Conservation (phyloP, 1,140 invertebrate species). For the Nautilus pompilius region DNA sequence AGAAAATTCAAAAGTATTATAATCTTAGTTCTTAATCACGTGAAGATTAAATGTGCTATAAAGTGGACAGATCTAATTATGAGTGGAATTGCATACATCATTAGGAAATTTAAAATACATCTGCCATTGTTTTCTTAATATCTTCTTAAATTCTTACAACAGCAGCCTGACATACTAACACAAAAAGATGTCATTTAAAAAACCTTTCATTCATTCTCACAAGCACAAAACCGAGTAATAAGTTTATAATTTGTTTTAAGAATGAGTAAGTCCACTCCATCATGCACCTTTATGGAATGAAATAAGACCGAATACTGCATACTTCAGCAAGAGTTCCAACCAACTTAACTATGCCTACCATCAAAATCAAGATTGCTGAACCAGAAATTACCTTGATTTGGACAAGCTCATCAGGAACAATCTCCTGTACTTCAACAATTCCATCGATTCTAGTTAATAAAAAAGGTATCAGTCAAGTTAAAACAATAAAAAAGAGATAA, state of each 20-base stretch:
- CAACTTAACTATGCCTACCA: neutral
- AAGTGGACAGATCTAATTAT: too few species aligned
- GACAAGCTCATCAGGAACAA: conserved; percentile 57
- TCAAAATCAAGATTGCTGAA: neutral
- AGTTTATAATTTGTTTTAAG: neutral
- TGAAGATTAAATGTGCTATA: too few species aligned
- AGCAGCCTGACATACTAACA: too few species aligned
- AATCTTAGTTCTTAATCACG: neutral
- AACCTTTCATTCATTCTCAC: neutral
- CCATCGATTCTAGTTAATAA: conserved; percentile 29
- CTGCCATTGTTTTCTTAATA: too few species aligned
- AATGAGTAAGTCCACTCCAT: neutral
- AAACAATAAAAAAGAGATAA: too few species aligned
- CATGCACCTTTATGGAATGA: neutral
- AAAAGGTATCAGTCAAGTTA: too few species aligned
- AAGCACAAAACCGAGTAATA: neutral
- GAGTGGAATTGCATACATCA: too few species aligned
- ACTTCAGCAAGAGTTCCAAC: neutral
- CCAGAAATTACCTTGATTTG: conserved; percentile 37
- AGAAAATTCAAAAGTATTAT: neutral
- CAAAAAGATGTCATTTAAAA: too few species aligned
- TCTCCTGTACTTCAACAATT: conserved; percentile 35
- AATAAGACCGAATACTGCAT: neutral
- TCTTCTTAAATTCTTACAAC: too few species aligned
- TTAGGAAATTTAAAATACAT: too few species aligned